Evolutionary conservation across 1,140 invertebrate genomes (phyloP), one percentile per base, ranked within the genome.

Genomic region (Sitophilus oryzae): DNA sequence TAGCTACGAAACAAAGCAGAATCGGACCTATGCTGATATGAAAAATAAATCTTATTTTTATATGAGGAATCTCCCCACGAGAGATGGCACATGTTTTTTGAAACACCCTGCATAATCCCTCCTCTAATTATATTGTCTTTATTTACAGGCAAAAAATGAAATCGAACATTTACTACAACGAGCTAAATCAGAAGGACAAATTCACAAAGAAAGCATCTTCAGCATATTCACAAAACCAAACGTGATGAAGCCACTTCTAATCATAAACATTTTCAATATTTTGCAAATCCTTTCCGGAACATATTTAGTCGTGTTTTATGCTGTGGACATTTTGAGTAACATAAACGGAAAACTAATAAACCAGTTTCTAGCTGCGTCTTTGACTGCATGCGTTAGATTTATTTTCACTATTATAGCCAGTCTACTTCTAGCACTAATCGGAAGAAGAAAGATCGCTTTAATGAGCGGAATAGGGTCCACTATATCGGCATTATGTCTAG

Each of bases 241-340:
- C n/a, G 80, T 85, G 0, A 60, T 83, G 0, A 87, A 86, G 61
- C 85, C 85, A 0, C 70, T 88, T 19, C 64, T 84, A 6, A 82
- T 88, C 16, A 82, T 87, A 51, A 82, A 83, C 54, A 66, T 81
- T 0, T 87, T 88, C 68, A 85, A 82, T 60, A 64, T 84, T 46
- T 72, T 86, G 35, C 84, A 87, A 66, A 81, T 85, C 56, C 69
- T 84, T 1, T 83, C 83, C 2, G 86, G 86, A 46, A 85, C 83
- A 1, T 88, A 84, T 57, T 73, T 87, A 1, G 76, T 86, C 23
- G 81, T 88, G 41, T 87, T 86, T 67, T 87, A 87, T 57, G 85
- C 83, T 1, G 82, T 86, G 0, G 81, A 86, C 49, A 81, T 88
- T 34, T 66, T 87, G 11, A 52, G 63, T 41, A 0, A 66, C 68